phyloP scores from a whole-genome alignment of 2,888 invertebrate genomes.

The Horisme vitalbata region DNA sequence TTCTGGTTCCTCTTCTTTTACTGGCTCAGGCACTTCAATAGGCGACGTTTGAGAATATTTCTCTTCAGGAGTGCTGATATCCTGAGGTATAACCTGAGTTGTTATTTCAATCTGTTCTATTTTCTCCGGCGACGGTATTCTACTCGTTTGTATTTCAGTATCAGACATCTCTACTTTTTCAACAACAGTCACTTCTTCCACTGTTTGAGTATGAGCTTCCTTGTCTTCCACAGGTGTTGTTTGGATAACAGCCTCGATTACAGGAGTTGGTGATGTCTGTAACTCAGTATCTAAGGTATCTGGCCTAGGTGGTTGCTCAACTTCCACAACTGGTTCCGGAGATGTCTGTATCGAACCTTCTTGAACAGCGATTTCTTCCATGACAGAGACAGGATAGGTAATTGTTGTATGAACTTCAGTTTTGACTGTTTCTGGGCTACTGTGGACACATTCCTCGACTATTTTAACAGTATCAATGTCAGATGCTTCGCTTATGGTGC shows the following conservation, averaged over 20 bases:
- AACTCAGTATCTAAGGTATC: constrained; percentile 66
- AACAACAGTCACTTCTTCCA: constrained; percentile 57
- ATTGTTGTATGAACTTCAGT: constrained; percentile 80
- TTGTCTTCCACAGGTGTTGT: constrained; percentile 81
- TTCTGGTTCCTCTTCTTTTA: constrained; percentile 42
- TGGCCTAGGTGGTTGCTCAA: constrained; percentile 49
- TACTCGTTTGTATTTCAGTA: constrained; percentile 70
- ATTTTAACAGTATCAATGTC: constrained; percentile 85
- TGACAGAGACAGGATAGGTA: constrained; percentile 81
- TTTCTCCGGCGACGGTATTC: constrained; percentile 61
- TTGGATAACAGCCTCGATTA: constrained; percentile 82
- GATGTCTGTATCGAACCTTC: constrained; percentile 84
- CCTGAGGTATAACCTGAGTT: constrained; percentile 77
- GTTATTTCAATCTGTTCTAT: constrained; percentile 74
- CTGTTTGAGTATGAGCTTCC: constrained; percentile 69
- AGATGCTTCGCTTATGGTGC: constrained; percentile 82
- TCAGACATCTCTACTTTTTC: constrained; percentile 66
- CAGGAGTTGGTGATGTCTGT: constrained; percentile 80
- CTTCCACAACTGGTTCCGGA: constrained; percentile 74
- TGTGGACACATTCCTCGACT: constrained; percentile 84
- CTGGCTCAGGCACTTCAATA: constrained; percentile 43
- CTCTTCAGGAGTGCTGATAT: constrained; percentile 64
- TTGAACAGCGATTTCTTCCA: constrained; percentile 82
- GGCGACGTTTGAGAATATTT: constrained; percentile 78
- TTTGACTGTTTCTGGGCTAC: constrained; percentile 70